These are phyloP conservation scores for Rhodophaea formosa DNA, from an alignment of 2,888 invertebrate species.

Conservation along the genomic window DNA sequence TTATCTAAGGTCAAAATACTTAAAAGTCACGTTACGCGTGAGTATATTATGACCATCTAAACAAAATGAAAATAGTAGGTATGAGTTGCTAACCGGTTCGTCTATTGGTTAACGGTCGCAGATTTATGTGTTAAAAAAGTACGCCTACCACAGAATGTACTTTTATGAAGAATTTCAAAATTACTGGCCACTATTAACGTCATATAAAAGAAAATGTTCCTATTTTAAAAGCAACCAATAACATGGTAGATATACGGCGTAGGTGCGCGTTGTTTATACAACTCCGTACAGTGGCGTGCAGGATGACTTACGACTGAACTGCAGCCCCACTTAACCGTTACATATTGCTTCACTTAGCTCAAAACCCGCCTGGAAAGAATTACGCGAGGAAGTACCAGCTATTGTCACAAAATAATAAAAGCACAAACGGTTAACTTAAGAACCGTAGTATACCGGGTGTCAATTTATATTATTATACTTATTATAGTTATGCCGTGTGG, in stretches of 20 bases:
- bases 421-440: background rate
- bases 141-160: too few species aligned
- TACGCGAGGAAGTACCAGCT: conserved; percentile 48
- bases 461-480: too few species aligned
- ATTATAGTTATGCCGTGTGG: too few species aligned
- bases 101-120: too few species aligned
- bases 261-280: conserved; percentile 38
- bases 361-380: conserved; percentile 58
- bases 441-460: too few species aligned
- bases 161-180: background rate
- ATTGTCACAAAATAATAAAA: conserved; percentile 8
- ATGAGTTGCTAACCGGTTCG: too few species aligned
- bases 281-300: conserved; percentile 42
- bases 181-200: background rate
- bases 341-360: conserved; percentile 69
- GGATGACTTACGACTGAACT: conserved; percentile 62
- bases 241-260: background rate
- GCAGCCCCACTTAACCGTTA: conserved; percentile 66
- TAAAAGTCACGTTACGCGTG: too few species aligned
- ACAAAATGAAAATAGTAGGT: too few species aligned
- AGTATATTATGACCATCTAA: too few species aligned
- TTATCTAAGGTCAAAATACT: too few species aligned
- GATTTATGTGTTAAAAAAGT: too few species aligned
- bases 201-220: background rate
- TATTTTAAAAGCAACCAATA: conserved; percentile 1